Conservation (phyloP, 2,888 invertebrate genomes). For the Stenoptilia bipunctidactyla region DNA sequence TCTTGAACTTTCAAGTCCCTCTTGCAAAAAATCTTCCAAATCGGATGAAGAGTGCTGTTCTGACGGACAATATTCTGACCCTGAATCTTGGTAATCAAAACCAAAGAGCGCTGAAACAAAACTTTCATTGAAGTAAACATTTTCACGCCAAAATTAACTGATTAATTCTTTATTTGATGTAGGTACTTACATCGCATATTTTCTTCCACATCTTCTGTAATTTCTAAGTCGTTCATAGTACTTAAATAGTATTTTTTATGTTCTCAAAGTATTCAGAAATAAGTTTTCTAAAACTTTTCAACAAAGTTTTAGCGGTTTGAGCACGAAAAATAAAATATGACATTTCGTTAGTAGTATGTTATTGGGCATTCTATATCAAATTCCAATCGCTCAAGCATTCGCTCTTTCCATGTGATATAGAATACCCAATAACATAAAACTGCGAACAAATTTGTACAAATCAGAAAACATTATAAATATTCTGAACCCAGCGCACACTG, state of each 20-base stretch:
- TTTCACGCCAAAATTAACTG: neutral
- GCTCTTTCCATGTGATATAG: no score
- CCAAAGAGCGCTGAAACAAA: slow-evolving; percentile 6
- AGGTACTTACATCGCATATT: slow-evolving; percentile 5
- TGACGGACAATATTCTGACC: slow-evolving; percentile 8
- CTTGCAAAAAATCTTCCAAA: slow-evolving; percentile 1
- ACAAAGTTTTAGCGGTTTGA: no score
- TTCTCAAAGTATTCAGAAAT: neutral
- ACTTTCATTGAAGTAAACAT: neutral
- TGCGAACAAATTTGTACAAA: no score
- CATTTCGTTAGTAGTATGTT: no score
- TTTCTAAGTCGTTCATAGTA: neutral
- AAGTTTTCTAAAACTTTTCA: no score
- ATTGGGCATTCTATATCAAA: no score
- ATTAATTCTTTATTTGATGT: neutral
- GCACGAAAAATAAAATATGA: no score
- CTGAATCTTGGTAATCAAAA: slow-evolving; percentile 8
- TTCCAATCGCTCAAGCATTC: no score
- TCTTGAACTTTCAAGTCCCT: neutral
- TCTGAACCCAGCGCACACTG: no score
- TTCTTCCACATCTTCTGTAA: slow-evolving; percentile 1
- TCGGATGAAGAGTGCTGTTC: slow-evolving; percentile 5
- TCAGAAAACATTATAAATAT: no score
- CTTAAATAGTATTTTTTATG: no score
- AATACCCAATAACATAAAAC: no score